A percentile compares a stretch with the other conserved stretches of the same genome.
These are phyloP conservation scores for Catagonus wagneri DNA, from an alignment of 2,113 vertebrate species.

Conservation along the genomic window DNA sequence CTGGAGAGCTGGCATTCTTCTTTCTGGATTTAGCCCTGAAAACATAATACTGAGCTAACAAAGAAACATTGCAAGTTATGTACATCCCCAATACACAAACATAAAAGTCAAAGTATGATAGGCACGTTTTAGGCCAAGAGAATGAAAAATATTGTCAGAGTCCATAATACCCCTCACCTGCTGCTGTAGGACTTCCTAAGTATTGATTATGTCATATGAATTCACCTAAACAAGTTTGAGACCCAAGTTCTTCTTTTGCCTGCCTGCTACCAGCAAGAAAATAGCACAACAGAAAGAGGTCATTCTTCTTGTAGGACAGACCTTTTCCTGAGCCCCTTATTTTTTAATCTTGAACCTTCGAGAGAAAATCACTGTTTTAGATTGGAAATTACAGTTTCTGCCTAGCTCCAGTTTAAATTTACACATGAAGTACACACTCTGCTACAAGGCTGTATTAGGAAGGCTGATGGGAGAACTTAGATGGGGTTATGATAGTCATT, in stretches of 20 bases:
- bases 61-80: background rate
- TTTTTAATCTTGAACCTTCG: slow-evolving; percentile 61
- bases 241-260: background rate
- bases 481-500: background rate
- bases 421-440: background rate
- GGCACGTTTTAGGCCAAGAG: background rate
- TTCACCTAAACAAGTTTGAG: background rate
- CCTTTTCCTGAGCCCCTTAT: background rate
- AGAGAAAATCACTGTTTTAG: slow-evolving; percentile 57
- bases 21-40: slow-evolving; percentile 51
- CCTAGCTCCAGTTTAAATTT: background rate
- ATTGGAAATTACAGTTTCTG: background rate
- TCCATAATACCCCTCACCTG: background rate
- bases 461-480: background rate
- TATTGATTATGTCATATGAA: background rate
- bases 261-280: background rate
- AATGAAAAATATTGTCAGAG: background rate
- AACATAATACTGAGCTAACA: slow-evolving; percentile 23
- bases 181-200: background rate
- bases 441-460: background rate
- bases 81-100: background rate
- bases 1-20: background rate
- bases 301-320: background rate
- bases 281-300: background rate
- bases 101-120: background rate